These are phyloP conservation scores for Erythrolamprus reginae DNA, from an alignment of 2,113 vertebrate species.

Conservation along the genomic window DNA sequence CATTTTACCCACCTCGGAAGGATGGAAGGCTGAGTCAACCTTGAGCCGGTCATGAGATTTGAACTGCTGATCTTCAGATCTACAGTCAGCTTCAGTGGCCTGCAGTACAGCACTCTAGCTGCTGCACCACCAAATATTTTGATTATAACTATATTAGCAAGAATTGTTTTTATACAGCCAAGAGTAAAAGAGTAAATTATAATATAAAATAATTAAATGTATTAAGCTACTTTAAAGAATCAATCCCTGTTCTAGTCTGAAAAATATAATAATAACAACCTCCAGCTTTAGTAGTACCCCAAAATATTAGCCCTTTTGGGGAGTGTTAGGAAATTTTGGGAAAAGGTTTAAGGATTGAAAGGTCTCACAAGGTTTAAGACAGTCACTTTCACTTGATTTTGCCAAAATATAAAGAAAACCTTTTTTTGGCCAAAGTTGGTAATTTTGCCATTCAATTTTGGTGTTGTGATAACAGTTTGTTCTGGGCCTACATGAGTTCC, in stretches of 20 bases:
- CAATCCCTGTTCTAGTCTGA: background rate
- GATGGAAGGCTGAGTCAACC: no score
- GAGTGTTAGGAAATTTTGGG: background rate
- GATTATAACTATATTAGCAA: background rate
- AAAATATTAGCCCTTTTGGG: background rate
- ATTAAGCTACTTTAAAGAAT: slow-evolving; percentile 12
- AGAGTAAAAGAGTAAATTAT: background rate
- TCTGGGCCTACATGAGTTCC: background rate
- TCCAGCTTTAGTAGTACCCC: background rate
- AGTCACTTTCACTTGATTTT: background rate
- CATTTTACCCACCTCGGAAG: no score
- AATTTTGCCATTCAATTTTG: background rate
- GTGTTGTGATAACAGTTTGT: background rate
- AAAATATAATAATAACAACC: background rate
- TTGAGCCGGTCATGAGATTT: no score
- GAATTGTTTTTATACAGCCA: background rate
- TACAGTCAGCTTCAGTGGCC: no score
- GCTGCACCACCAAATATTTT: no score
- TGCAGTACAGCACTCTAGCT: no score
- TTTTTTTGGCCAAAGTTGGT: background rate
- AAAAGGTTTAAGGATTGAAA: background rate
- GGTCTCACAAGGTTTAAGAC: background rate
- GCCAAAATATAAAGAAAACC: background rate
- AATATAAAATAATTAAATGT: background rate
- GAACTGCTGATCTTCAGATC: no score